Percentiles rank a stretch among this genome's conserved stretches.
Evolutionary conservation across 1,140 invertebrate species (phyloP).

Genomic region (Frieseomelitta varia): DNA sequence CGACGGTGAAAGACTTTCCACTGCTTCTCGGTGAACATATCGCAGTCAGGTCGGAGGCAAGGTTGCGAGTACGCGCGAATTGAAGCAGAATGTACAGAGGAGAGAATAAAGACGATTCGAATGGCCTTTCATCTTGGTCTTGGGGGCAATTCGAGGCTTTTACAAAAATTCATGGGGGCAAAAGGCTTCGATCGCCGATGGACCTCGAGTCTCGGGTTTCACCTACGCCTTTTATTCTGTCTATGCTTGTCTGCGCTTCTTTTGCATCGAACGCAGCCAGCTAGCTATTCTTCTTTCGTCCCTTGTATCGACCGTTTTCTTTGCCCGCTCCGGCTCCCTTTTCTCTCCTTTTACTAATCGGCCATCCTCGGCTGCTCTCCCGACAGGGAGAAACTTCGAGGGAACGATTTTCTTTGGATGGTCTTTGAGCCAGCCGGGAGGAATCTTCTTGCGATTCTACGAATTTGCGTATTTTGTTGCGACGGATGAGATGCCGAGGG

Average conservation of each 20-base stretch:
- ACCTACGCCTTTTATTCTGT: background rate
- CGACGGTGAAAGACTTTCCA: background rate
- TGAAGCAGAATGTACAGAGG: background rate
- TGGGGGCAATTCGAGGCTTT: conserved; percentile 18
- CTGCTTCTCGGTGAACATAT: background rate
- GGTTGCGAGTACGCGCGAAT: conserved; percentile 1
- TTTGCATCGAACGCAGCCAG: conserved; percentile 9
- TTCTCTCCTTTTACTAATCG: conserved; percentile 17
- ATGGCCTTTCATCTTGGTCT: conserved; percentile 35
- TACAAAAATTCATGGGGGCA: conserved; percentile 37
- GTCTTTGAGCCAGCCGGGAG: background rate
- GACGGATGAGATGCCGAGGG: background rate
- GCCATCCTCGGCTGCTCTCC: background rate
- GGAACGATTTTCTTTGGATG: background rate
- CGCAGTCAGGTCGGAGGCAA: background rate
- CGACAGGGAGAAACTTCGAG: too few species aligned
- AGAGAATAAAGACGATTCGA: conserved; percentile 19
- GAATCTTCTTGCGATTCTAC: background rate
- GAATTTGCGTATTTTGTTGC: background rate
- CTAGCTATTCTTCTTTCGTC: background rate
- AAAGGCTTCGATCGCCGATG: background rate
- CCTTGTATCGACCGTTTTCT: background rate
- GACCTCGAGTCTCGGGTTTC: conserved; percentile 7
- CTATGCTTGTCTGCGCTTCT: background rate
- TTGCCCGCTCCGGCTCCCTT: background rate